These are phyloP conservation scores for Candoia aspera DNA, from an alignment of 2,113 vertebrate species.

Conservation along the genomic window DNA sequence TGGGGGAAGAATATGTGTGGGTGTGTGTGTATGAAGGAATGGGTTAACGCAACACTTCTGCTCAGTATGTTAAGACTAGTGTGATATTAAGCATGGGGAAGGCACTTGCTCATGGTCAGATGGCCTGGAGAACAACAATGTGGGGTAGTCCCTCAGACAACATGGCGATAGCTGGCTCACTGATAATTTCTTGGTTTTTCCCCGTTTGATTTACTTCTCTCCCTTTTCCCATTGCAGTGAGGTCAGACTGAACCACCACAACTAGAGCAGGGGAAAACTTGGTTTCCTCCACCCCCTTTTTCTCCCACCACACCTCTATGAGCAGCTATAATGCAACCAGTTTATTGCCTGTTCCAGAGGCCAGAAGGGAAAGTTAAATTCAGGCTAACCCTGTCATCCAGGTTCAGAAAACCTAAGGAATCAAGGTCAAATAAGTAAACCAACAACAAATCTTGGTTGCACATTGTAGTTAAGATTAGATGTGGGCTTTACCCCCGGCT, in stretches of 20 bases:
- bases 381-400: not conserved
- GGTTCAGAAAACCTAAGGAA: not conserved
- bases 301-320: not conserved
- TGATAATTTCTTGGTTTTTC: not conserved
- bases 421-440: not conserved
- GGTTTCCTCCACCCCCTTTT: not conserved
- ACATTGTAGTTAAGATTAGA: not conserved
- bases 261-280: not conserved
- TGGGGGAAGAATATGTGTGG: not conserved
- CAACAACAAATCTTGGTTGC: not conserved
- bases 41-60: not conserved
- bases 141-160: not conserved
- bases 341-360: not conserved
- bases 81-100: not conserved
- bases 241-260: not conserved
- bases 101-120: not conserved
- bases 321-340: not conserved
- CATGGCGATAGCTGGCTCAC: not conserved
- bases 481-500: not conserved
- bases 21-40: not conserved
- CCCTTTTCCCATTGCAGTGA: not conserved
- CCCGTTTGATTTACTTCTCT: not conserved
- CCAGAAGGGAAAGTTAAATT: not conserved
- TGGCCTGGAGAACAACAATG: not conserved
- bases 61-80: not conserved